These are phyloP conservation scores for Chaetophractus vellerosus DNA, from an alignment of 2,797 vertebrate species.

Conservation along the genomic window DNA sequence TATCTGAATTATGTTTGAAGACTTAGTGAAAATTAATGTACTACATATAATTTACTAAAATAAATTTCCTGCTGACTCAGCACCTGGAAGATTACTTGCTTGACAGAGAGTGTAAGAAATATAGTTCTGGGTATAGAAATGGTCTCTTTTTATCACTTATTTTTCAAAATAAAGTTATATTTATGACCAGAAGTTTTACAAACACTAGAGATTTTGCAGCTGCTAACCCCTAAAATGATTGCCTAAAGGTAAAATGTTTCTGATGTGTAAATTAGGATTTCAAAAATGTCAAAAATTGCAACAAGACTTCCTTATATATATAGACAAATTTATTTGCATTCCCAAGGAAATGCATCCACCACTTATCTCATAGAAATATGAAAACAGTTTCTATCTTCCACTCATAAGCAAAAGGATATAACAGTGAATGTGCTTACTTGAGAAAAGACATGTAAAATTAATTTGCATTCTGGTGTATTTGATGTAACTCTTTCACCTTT, in stretches of 20 bases:
- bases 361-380: background rate
- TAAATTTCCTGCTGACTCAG: constrained; percentile 81
- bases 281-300: constrained; percentile 62
- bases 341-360: background rate
- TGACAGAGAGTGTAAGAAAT: constrained; percentile 78
- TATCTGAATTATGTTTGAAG: constrained; percentile 64
- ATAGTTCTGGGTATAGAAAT: constrained; percentile 76
- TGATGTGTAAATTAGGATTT: constrained; percentile 78
- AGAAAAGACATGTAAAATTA: background rate
- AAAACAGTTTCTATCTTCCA: background rate
- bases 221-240: constrained; percentile 71
- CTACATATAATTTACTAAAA: constrained; percentile 81
- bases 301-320: background rate
- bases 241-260: constrained; percentile 52
- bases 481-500: background rate
- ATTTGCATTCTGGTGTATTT: background rate
- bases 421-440: background rate
- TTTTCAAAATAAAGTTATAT: constrained; percentile 81
- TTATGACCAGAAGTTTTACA: constrained; percentile 81
- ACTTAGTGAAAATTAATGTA: constrained; percentile 69
- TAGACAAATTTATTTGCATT: constrained; percentile 2
- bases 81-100: constrained; percentile 74
- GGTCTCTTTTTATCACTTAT: constrained; percentile 81
- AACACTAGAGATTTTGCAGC: constrained; percentile 79
- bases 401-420: background rate